Evolutionary conservation across 2,888 invertebrate species (phyloP).

Genomic region (Ceratothoa steindachneri): DNA sequence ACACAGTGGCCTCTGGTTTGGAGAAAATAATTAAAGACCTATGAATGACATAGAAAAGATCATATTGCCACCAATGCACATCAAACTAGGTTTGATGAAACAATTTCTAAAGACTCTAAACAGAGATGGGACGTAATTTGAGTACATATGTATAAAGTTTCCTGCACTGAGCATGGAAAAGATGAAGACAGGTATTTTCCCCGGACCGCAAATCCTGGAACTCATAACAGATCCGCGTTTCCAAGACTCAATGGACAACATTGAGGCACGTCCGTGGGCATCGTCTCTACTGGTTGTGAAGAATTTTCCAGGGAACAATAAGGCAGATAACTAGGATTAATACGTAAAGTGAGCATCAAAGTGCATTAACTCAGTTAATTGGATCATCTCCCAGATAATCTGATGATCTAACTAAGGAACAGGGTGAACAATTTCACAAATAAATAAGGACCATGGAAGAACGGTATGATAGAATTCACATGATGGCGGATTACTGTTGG

Average conservation of each 20-base stretch:
- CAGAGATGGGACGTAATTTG: too few species aligned
- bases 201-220: not conserved
- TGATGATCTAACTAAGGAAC: not conserved
- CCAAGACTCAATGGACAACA: not conserved
- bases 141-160: not conserved
- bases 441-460: not conserved
- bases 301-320: not conserved
- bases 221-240: not conserved
- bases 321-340: not conserved
- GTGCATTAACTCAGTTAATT: not conserved
- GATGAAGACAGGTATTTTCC: not conserved
- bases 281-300: not conserved
- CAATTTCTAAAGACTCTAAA: too few species aligned
- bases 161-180: not conserved
- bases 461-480: not conserved
- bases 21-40: not conserved
- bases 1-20: not conserved
- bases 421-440: not conserved
- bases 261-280: not conserved
- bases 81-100: too few species aligned
- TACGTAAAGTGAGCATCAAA: not conserved
- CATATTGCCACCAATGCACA: too few species aligned
- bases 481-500: not conserved
- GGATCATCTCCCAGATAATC: not conserved
- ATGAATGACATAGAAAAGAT: not conserved